A percentile compares a stretch with the other conserved stretches of the same genome.
Evolutionary conservation across 2,888 invertebrate genomes (phyloP).

Genomic region (Keiferia lycopersicella): DNA sequence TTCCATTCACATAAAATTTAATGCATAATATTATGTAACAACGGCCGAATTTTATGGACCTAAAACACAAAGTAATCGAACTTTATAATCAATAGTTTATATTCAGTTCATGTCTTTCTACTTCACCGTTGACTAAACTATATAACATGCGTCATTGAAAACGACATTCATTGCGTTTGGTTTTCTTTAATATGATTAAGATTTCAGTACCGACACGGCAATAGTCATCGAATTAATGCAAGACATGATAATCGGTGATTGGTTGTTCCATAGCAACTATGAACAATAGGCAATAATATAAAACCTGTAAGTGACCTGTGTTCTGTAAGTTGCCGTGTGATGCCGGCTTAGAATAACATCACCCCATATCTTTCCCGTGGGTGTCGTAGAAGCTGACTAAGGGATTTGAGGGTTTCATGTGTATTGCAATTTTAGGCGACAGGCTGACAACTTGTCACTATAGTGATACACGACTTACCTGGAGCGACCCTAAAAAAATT

Average conservation of each 20-base stretch:
- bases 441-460: too few relatives aligned
- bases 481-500: too few relatives aligned
- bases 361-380: too few relatives aligned
- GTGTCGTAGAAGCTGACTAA: too few relatives aligned
- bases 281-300: slow-evolving; percentile 1
- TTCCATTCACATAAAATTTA: neutral
- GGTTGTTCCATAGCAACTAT: neutral
- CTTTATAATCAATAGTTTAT: slow-evolving; percentile 6
- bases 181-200: neutral
- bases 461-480: too few relatives aligned
- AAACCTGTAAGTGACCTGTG: neutral
- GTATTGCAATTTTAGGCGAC: too few relatives aligned
- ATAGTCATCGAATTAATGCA: neutral
- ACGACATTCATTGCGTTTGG: too few relatives aligned
- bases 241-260: neutral
- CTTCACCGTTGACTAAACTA: neutral
- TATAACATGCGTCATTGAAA: neutral
- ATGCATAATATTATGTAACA: neutral
- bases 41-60: neutral
- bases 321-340: neutral
- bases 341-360: too few relatives aligned
- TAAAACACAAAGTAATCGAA: neutral
- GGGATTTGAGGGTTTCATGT: too few relatives aligned
- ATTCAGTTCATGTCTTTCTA: neutral
- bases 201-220: neutral